Conservation (phyloP, 2,113 vertebrate genomes). For the Myotis lucifugus region DNA sequence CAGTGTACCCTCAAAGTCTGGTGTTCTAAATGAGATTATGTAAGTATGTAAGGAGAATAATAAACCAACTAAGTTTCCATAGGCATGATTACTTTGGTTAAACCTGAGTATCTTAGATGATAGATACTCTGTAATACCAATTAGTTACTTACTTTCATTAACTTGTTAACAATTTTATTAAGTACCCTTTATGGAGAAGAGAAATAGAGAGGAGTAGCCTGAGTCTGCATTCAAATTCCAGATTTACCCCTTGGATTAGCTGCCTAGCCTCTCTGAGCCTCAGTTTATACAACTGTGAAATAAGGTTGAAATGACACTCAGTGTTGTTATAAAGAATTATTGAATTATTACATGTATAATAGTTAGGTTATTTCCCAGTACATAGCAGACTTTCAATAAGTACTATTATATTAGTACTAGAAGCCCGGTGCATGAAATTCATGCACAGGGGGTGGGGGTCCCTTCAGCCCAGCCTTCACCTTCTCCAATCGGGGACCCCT, state of each 20-base stretch:
- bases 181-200: neutral
- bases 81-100: neutral
- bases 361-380: neutral
- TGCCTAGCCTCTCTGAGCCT: neutral
- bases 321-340: neutral
- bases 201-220: too few species aligned
- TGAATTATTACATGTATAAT: neutral
- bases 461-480: too few species aligned
- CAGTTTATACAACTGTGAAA: neutral
- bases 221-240: neutral
- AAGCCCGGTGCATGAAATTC: too few species aligned
- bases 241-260: neutral
- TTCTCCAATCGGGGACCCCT: too few species aligned
- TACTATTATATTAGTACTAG: neutral
- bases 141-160: neutral
- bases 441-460: too few species aligned
- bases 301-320: neutral
- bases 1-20: neutral
- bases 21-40: neutral
- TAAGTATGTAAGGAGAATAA: neutral
- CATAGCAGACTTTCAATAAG: neutral
- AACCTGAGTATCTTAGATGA: neutral
- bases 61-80: neutral
- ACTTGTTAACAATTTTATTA: neutral
- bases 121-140: neutral